Percentiles rank a stretch among this genome's conserved stretches.
Evolutionary conservation across 2,888 invertebrate genomes (phyloP).

Genomic region (Oegoconia quadripuncta): DNA sequence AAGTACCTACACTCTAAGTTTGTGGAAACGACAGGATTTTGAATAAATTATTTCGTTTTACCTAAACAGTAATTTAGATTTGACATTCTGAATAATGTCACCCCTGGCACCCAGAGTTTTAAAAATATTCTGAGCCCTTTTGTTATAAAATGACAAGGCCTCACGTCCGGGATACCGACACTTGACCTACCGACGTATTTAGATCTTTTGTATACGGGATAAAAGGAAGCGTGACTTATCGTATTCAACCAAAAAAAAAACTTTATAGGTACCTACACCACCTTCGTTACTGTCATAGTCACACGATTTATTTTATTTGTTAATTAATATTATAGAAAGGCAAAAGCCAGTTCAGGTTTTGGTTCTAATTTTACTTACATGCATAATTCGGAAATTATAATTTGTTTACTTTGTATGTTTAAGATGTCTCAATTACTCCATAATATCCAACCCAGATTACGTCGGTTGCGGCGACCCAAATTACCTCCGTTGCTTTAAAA

Average conservation of each 20-base stretch:
- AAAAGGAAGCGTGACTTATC: constrained; percentile 70
- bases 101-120: constrained; percentile 33
- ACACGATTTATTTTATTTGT: too few species aligned
- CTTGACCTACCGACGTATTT: constrained; percentile 73
- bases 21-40: too few species aligned
- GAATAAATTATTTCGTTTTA: too few species aligned
- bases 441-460: constrained; percentile 1
- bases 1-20: too few species aligned
- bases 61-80: too few species aligned
- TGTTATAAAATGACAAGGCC: constrained; percentile 50
- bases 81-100: too few species aligned
- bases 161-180: constrained; percentile 71
- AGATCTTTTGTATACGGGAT: constrained; percentile 66
- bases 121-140: constrained; percentile 52
- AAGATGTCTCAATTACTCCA: too few species aligned
- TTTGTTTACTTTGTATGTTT: too few species aligned
- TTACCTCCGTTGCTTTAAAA: constrained; percentile 2
- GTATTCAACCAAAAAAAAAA: constrained; percentile 47
- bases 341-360: too few species aligned
- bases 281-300: constrained; percentile 50
- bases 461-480: constrained; percentile 7
- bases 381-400: too few species aligned
- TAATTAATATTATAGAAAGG: too few species aligned
- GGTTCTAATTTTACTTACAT: too few species aligned
- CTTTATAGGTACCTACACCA: constrained; percentile 54